A percentile compares a stretch with the other conserved stretches of the same genome.
phyloP scores from a whole-genome alignment of 2,113 vertebrate genomes.

The Eurystomus gularis region DNA sequence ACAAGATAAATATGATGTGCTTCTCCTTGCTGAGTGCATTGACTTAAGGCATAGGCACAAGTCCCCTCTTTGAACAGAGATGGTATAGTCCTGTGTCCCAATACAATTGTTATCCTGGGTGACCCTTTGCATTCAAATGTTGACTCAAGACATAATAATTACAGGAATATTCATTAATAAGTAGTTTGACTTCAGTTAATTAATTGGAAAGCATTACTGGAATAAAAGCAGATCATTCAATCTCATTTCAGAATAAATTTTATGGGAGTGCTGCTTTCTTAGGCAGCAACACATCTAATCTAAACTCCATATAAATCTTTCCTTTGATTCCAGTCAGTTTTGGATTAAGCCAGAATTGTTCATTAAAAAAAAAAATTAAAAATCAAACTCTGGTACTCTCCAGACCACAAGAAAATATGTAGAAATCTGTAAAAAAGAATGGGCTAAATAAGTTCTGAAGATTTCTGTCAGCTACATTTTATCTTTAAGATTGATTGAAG shows the following conservation, averaged over 20 bases:
- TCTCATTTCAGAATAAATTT: background rate
- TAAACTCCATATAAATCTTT: background rate
- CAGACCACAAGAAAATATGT: background rate
- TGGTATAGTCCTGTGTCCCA: slow-evolving; percentile 83
- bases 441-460: background rate
- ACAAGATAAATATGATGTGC: slow-evolving; percentile 89
- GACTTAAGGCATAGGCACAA: slow-evolving; percentile 98
- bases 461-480: background rate
- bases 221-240: background rate
- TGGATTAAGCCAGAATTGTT: background rate
- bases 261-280: background rate
- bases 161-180: slow-evolving; percentile 50
- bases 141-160: slow-evolving; percentile 54
- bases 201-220: background rate
- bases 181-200: background rate
- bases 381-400: slow-evolving; percentile 31
- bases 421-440: background rate
- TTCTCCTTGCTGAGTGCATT: slow-evolving; percentile 97
- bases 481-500: background rate
- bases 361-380: background rate
- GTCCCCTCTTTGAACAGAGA: slow-evolving; percentile 93
- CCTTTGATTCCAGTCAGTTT: background rate
- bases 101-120: slow-evolving; percentile 85
- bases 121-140: slow-evolving; percentile 79
- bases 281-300: background rate